phyloP scores from a whole-genome alignment of 2,888 invertebrate species.

The Andrena bucephala region DNA sequence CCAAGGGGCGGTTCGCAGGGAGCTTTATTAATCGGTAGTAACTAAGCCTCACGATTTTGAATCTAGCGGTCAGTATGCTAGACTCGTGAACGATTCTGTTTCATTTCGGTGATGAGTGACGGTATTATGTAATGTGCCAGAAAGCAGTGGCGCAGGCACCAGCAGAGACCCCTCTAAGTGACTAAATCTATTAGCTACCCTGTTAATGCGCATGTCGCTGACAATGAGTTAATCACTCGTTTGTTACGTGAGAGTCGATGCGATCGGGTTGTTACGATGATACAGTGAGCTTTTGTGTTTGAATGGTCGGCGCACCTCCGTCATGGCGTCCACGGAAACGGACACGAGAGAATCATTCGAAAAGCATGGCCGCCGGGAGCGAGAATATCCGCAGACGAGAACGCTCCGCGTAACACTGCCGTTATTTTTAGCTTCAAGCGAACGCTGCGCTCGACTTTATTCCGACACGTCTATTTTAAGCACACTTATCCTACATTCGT shows the following conservation, averaged over 20 bases:
- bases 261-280: constrained; percentile 37
- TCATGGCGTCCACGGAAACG: constrained; percentile 35
- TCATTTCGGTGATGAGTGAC: not conserved
- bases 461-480: constrained; percentile 42
- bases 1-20: too few relatives aligned
- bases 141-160: constrained; percentile 1
- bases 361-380: constrained; percentile 22
- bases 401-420: constrained; percentile 47
- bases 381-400: constrained; percentile 48
- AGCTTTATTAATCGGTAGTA: too few relatives aligned
- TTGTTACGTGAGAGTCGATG: constrained; percentile 34
- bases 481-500: not conserved
- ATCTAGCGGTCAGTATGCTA: not conserved
- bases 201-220: constrained; percentile 28
- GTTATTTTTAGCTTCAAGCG: constrained; percentile 51
- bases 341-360: constrained; percentile 34
- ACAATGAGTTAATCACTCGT: constrained; percentile 38
- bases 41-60: not conserved
- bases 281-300: constrained; percentile 11
- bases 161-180: not conserved
- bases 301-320: constrained; percentile 25
- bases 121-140: not conserved
- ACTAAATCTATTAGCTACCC: constrained; percentile 19
- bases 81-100: not conserved
- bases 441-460: constrained; percentile 41